A percentile compares a stretch with the other conserved stretches of the same genome.
phyloP scores from a whole-genome alignment of 2,113 vertebrate species.

The Acrocephalus kingi region DNA sequence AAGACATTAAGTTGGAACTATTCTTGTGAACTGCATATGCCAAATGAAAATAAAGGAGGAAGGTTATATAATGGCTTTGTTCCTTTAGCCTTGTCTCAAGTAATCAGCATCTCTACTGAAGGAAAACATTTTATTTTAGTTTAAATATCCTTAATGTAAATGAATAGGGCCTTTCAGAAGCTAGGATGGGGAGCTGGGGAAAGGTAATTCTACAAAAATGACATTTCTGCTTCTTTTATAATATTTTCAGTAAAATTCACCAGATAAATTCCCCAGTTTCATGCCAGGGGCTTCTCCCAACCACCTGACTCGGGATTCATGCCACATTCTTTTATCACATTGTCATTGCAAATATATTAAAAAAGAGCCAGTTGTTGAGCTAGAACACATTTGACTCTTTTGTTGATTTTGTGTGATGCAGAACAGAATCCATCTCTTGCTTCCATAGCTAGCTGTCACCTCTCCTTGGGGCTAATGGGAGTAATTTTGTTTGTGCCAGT shows the following conservation, averaged over 20 bases:
- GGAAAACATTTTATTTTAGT: background rate
- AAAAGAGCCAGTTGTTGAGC: background rate
- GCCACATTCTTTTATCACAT: background rate
- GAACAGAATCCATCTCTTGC: slow-evolving; percentile 52
- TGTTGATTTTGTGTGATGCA: slow-evolving; percentile 65
- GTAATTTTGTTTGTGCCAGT: slow-evolving; percentile 62
- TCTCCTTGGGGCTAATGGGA: slow-evolving; percentile 58
- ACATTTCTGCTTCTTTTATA: background rate
- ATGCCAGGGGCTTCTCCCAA: background rate
- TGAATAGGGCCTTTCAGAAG: background rate
- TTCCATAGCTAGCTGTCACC: slow-evolving; percentile 61
- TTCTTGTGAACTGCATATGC: background rate
- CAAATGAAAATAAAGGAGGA: background rate
- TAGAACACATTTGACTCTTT: slow-evolving; percentile 43
- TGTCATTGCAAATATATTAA: background rate
- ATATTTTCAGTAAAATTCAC: background rate
- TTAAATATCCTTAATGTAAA: background rate
- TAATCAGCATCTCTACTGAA: background rate
- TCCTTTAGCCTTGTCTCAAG: background rate
- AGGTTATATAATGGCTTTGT: background rate
- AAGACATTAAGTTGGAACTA: background rate
- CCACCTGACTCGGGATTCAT: background rate
- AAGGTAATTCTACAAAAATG: background rate
- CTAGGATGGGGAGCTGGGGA: background rate
- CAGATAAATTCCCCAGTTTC: background rate